Base-by-base conservation (phyloP, 2,797 vertebrate genomes). In the Taenioides sp. region DNA sequence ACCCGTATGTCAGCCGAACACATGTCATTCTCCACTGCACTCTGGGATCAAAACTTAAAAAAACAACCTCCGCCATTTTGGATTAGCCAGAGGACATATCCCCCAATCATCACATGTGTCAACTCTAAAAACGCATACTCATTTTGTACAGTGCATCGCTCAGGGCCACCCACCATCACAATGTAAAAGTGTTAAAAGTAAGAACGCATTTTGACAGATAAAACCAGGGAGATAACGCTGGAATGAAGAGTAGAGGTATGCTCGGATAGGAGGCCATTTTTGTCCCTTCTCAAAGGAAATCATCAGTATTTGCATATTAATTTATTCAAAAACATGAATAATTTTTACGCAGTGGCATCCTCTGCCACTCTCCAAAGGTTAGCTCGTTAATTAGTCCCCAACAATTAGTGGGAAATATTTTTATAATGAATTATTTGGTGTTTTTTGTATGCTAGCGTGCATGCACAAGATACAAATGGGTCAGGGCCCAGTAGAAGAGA, bases 341-440 rank as follows among this genome's bases (percentile, higher is more conserved):
- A 91, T 91, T 86, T 87, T 82, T 37, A 80, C 84, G 73, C 59
- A 84, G 76, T 78, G 87, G 87, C 88, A 91, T 90, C 87, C 87
- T 87, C 84, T 88, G 83, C 65, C 80, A 74, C 86, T 90, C 91
- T 93, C 92, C 85, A 93, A 94, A 95, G 93, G 94, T 94, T 94
- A 93, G 75, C 88, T 91, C 89, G 89, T 94, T 94, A 94, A 93
- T 91, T 93, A 91, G 88, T 93, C 84, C 82, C 81, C 85, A 89
- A 90, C 91, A 94, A 94, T 93, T 94, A 93, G 87, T 85, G 80
- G 84, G 85, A 89, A 89, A 84, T 88, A 85, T 88, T 90, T 92
- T 85, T 87, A 89, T 86, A 86, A 92, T 93, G 74, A 85, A 93
- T 92, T 84, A 78, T 89, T 86, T 87, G 77, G 25, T 73, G 75